Evolutionary conservation across 2,113 vertebrate species (phyloP).

Genomic region (Rattus rattus): DNA sequence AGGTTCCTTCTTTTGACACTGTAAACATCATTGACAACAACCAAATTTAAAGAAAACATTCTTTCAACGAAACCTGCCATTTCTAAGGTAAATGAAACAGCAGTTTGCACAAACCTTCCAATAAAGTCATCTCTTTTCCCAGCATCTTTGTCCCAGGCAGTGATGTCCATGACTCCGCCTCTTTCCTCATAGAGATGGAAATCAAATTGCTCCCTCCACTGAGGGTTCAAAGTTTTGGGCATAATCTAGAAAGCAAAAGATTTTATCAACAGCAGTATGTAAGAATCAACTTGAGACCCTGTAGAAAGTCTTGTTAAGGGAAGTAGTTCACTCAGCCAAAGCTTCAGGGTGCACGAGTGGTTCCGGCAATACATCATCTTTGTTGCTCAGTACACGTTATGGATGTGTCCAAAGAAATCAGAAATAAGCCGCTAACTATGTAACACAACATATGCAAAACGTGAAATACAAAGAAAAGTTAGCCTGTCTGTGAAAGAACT

Average conservation of each 20-base stretch:
- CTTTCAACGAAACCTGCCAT: conserved; percentile 62
- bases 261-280: background rate
- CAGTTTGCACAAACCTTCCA: conserved; percentile 91
- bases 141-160: conserved; percentile 97
- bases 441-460: conserved; percentile 6
- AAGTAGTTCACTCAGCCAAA: conserved; percentile 52
- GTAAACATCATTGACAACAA: conserved; percentile 50
- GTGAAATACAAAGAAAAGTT: conserved; percentile 34
- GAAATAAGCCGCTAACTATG: background rate
- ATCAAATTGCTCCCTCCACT: conserved; percentile 99
- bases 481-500: background rate
- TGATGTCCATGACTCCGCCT: conserved; percentile 96
- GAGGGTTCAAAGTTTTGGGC: conserved; percentile 96
- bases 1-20: conserved; percentile 28
- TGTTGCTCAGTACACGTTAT: conserved; percentile 44
- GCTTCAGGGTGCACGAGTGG: background rate
- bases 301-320: background rate
- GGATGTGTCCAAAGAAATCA: conserved; percentile 46
- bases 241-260: conserved; percentile 89
- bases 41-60: conserved; percentile 45
- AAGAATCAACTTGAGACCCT: conserved; percentile 12
- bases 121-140: conserved; percentile 99
- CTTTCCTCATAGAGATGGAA: conserved; percentile 97
- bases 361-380: conserved; percentile 8
- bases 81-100: background rate